These are phyloP conservation scores for Macrophya annulata DNA, from an alignment of 2,888 invertebrate genomes.

Conservation along the genomic window DNA sequence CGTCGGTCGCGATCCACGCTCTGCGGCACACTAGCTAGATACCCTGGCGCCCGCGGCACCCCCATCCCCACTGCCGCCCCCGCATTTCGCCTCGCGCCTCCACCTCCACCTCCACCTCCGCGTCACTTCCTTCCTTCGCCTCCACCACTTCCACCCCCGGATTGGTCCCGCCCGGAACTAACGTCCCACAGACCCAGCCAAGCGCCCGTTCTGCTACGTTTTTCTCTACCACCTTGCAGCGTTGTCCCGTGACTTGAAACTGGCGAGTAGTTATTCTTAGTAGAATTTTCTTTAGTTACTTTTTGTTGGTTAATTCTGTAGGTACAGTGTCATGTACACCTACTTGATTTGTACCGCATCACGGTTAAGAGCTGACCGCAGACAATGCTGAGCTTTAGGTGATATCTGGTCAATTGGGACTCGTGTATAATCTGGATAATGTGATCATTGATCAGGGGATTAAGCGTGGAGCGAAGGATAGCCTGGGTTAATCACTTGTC, in stretches of 20 bases:
- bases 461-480: conserved; percentile 32
- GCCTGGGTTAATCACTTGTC: conserved; percentile 38
- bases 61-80: conserved; percentile 51
- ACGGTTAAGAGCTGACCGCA: not conserved
- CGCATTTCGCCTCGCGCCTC: conserved; percentile 43
- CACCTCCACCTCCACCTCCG: conserved; percentile 49
- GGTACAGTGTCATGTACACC: not conserved
- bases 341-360: not conserved
- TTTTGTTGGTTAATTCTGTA: conserved; percentile 1
- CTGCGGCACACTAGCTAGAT: conserved; percentile 76
- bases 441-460: conserved; percentile 45
- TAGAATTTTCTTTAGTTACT: not conserved
- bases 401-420: conserved; percentile 33
- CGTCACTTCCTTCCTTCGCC: conserved; percentile 64
- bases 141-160: conserved; percentile 63
- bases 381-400: not conserved
- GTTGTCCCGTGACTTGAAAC: conserved; percentile 37
- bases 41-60: conserved; percentile 71
- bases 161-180: conserved; percentile 47
- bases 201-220: conserved; percentile 23
- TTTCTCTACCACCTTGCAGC: conserved; percentile 44
- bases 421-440: conserved; percentile 42
- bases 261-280: conserved; percentile 30
- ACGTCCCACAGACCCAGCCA: conserved; percentile 46
- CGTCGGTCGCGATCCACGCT: conserved; percentile 77